A percentile compares a stretch with the other conserved stretches of the same genome.
These are phyloP conservation scores for Anthoscopus minutus DNA, from an alignment of 2,113 vertebrate species.

Conservation along the genomic window DNA sequence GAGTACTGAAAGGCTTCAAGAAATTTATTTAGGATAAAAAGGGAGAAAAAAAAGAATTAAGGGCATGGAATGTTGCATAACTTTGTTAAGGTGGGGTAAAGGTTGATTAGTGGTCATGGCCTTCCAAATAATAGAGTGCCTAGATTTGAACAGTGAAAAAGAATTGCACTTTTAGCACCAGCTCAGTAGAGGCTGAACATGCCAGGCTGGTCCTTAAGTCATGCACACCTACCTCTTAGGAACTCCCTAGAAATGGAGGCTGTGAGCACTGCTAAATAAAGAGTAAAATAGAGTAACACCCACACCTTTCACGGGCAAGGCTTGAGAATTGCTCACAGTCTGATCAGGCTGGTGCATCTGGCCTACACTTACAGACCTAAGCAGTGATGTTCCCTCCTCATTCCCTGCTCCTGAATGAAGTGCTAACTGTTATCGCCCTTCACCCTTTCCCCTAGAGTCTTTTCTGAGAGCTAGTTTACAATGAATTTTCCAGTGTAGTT, in stretches of 20 bases:
- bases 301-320: neutral
- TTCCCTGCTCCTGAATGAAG: neutral
- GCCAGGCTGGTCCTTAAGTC: neutral
- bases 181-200: neutral
- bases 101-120: neutral
- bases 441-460: neutral
- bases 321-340: neutral
- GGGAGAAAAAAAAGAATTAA: neutral
- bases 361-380: neutral
- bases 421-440: neutral
- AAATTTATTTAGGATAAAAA: neutral
- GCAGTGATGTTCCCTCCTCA: neutral
- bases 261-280: neutral
- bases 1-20: neutral
- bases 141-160: neutral
- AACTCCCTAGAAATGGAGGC: neutral
- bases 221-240: neutral
- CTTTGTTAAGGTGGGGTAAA: neutral
- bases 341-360: neutral
- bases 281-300: neutral
- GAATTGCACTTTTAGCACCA: neutral
- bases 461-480: neutral
- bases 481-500: neutral
- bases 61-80: neutral
- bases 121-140: neutral